phyloP scores from a whole-genome alignment of 2,113 vertebrate genomes.

The Actinemys pallida region DNA sequence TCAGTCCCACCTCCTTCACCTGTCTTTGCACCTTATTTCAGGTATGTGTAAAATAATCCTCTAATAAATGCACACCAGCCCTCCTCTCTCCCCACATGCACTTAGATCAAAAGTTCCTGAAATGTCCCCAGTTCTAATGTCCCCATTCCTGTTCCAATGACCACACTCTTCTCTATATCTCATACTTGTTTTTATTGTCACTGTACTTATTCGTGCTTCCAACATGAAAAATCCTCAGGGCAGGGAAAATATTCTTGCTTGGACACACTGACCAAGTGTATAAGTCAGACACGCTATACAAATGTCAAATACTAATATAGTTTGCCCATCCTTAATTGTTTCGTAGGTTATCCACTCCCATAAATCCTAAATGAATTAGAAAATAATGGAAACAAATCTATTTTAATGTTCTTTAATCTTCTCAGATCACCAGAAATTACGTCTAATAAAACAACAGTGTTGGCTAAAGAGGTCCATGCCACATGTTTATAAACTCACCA shows the following conservation, averaged over 20 bases:
- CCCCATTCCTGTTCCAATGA: conserved; percentile 15
- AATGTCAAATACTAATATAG: fast-evolving
- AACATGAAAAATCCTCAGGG: conserved; percentile 8
- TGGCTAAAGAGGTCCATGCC: not conserved
- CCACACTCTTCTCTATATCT: not conserved
- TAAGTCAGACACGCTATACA: not conserved
- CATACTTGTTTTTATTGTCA: conserved; percentile 15
- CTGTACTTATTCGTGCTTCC: conserved; percentile 30
- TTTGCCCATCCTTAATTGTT: not conserved
- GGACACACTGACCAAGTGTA: not conserved
- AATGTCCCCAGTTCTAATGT: conserved; percentile 22
- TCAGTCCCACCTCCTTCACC: conserved; percentile 4
- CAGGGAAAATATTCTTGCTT: not conserved
- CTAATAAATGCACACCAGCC: conserved; percentile 37
- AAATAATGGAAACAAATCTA: not conserved
- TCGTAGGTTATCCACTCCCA: not conserved
- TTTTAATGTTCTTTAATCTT: not conserved
- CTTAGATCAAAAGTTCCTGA: conserved; percentile 37
- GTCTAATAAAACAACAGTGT: not conserved
- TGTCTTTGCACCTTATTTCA: conserved; percentile 32
- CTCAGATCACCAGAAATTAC: not conserved
- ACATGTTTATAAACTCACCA: not conserved
- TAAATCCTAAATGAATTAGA: not conserved
- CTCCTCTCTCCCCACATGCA: not conserved
- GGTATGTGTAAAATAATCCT: not conserved